Evolutionary conservation across 2,113 vertebrate genomes (phyloP), one percentile per base, ranked within the genome.

Genomic region (Pleuronectes platessa): DNA sequence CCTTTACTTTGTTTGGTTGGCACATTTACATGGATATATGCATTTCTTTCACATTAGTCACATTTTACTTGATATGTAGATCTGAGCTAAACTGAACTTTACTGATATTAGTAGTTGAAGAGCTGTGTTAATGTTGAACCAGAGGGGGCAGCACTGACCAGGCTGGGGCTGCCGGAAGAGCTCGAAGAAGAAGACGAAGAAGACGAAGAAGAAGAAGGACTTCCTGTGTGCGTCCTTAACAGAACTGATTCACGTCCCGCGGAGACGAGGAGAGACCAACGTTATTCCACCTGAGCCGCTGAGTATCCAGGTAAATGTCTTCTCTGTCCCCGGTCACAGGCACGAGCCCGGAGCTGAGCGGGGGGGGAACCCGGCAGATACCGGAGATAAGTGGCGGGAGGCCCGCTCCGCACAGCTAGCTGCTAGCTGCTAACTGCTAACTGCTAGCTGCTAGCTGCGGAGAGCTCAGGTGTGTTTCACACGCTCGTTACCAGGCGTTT

Each of bases 371-470:
- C 20, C 63, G 49, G 4, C 18, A 14, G 23, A 45, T 15, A 5
- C 42, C 42, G 65, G 10, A 23, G 10, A 45, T 23, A 53, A 11
- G 27, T 42, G 1, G 42, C 37, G 18, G n/a, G 61, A 66, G 74
- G 71, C 62, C 61, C 17, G 62, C 31, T 10, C 11, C 27, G n/a
- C 26, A 45, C 40, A 4, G 47, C n/a, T 73, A 75, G 15, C 42
- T 0, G 55, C 3, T 68, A 47, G 51, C 45, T 6, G 65, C 15
- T 74, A 47, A 42, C 35, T 4, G 47, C 20, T 73, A 75, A 42
- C 45, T 6, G 47, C 20, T 73, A 75, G 8, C 51, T 0, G 55
- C 3, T 68, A 47, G 53, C 45, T 6, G 65, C 15, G 20, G 18
- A 54, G 37, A 8, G 9, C 61, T 9, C 51, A 23, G 61, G 56